Evolutionary conservation across 2,797 vertebrate species (phyloP), one percentile per base, ranked within the genome.

Genomic region (Amazona ochrocephala): DNA sequence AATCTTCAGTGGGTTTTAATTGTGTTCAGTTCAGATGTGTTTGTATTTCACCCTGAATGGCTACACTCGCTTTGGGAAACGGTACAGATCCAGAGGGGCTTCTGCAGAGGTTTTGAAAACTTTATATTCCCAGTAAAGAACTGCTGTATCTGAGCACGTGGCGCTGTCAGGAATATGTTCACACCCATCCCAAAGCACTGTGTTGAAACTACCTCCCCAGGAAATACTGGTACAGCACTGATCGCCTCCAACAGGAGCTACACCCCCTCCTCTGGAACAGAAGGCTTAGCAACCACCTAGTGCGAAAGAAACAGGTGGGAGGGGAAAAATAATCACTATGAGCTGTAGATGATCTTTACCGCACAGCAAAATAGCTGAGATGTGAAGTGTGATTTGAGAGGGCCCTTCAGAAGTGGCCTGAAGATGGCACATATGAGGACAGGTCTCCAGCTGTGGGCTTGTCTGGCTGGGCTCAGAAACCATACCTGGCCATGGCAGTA

Each of bases 121-220:
- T 70, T 94, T 15, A 47, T 51, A 32, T 75, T 88, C 58, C 71
- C 45, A 39, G 26, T 37, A 77, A 95, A 95, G 61, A 80, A 29
- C 21, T 90, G n/a, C 37, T 19, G 20, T 73, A 53, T 24, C 32
- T 58, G 80, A 93, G 89, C 24, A 60, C 47, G 32, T 0, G 4
- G 56, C 47, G 39, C 67, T 68, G 56, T 73, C 47, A 78, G 71
- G 84, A 89, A 74, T 96, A 73, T 73, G 74, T 88, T 93, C 61
- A 85, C 83, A 88, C 58, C 41, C 58, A 60, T 94, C 72, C 85
- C 88, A 84, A 58, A 73, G 42, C 34, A n/a, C n/a, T 0, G 1
- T 87, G 89, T 92, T 0, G 16, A 94, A 96, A 94, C 42, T 42
- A 75, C 20, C 88, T 83, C 65, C 84, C 70, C 58, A 71, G 84